These are phyloP conservation scores for Geotrupes spiniger DNA, from an alignment of 2,888 invertebrate genomes.

Conservation along the genomic window DNA sequence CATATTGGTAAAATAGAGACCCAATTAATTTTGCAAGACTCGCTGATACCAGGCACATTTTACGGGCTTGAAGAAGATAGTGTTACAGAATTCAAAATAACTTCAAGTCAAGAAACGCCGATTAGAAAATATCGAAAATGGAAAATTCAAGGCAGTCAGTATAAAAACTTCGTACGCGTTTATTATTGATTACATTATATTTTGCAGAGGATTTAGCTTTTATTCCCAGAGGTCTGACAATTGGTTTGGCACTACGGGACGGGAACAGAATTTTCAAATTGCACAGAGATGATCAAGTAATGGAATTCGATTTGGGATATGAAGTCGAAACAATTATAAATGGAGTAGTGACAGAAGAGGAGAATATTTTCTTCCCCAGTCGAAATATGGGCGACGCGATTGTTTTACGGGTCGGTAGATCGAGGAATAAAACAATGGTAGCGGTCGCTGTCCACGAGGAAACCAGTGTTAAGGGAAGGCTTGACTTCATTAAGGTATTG, in stretches of 20 bases:
- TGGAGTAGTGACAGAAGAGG: constrained; percentile 35
- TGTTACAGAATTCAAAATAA: constrained; percentile 34
- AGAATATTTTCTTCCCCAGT: constrained; percentile 40
- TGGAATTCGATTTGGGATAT: constrained; percentile 26
- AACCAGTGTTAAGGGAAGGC: constrained; percentile 38
- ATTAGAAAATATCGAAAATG: constrained; percentile 37
- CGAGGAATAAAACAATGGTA: constrained; percentile 39
- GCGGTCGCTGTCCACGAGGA: constrained; percentile 47
- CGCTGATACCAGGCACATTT: constrained; percentile 41
- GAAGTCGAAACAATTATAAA: constrained; percentile 32
- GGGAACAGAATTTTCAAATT: constrained; percentile 42
- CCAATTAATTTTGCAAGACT: constrained; percentile 40
- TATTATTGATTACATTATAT: constrained; percentile 26
- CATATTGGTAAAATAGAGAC: constrained; percentile 35
- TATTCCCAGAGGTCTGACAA: constrained; percentile 41
- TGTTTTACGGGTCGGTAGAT: constrained; percentile 42
- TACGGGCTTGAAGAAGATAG: constrained; percentile 37
- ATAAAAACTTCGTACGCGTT: constrained; percentile 13
- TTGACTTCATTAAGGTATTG: constrained; percentile 49
- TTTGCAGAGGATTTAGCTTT: constrained; percentile 39
- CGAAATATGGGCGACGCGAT: constrained; percentile 39
- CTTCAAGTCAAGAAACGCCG: constrained; percentile 22
- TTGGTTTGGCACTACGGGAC: constrained; percentile 45
- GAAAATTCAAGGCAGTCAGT: constrained; percentile 31
- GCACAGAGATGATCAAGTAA: constrained; percentile 26